These are phyloP conservation scores for Glossosoma conforme DNA, from an alignment of 1,140 invertebrate species.

Conservation along the genomic window DNA sequence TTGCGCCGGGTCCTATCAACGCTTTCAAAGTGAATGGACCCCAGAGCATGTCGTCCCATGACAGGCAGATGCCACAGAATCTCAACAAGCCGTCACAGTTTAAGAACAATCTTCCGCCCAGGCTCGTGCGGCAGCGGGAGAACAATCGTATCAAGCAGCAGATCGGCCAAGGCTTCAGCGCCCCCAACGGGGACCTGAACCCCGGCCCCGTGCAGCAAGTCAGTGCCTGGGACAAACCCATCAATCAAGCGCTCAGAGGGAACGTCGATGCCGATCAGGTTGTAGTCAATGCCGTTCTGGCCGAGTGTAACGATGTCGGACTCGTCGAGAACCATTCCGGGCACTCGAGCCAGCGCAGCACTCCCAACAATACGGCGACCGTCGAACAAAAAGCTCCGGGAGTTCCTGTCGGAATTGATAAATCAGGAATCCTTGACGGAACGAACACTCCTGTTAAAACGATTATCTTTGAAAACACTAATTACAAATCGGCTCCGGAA, in stretches of 20 bases:
- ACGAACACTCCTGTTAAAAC: slow-evolving; percentile 76
- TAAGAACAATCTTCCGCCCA: slow-evolving; percentile 64
- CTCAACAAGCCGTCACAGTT: slow-evolving; percentile 43
- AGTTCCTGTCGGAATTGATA: slow-evolving; percentile 37
- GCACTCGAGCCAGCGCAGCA: slow-evolving; percentile 53
- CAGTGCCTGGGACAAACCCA: slow-evolving; percentile 84
- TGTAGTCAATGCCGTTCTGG: slow-evolving; percentile 35
- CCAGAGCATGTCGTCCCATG: slow-evolving; percentile 48
- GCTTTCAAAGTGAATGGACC: slow-evolving; percentile 49
- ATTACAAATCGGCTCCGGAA: slow-evolving; percentile 67
- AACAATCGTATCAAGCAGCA: slow-evolving; percentile 33
- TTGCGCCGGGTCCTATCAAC: slow-evolving; percentile 39
- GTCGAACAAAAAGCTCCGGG: slow-evolving; percentile 42
- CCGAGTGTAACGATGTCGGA: slow-evolving; percentile 40
- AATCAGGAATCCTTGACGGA: slow-evolving; percentile 60
- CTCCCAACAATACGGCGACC: slow-evolving; percentile 52
- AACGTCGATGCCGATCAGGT: slow-evolving; percentile 15
- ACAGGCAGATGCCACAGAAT: slow-evolving; percentile 38
- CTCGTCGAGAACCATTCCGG: slow-evolving; percentile 39
- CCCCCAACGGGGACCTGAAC: slow-evolving; percentile 42
- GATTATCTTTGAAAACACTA: slow-evolving; percentile 89
- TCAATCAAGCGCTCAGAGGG: slow-evolving; percentile 54
- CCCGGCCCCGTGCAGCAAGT: slow-evolving; percentile 62
- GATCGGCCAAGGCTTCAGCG: slow-evolving; percentile 20
- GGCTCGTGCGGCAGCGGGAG: slow-evolving; percentile 73